Percentiles rank a stretch among this genome's conserved stretches.
Conservation (phyloP, 64 coral and sea anemone genomes). For the Actinia equina region DNA sequence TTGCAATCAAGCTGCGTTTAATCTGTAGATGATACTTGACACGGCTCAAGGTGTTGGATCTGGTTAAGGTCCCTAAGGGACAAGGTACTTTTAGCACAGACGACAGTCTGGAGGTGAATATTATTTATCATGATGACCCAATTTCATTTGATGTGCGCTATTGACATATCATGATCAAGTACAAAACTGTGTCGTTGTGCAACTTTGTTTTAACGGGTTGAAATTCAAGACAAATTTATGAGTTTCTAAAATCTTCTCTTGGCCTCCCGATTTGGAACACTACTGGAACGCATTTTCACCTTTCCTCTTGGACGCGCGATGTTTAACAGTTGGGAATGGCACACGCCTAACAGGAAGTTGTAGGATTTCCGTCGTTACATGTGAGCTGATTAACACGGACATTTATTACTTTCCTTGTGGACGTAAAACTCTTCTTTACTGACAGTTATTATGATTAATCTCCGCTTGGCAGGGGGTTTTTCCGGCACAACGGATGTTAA, state of each 20-base stretch:
- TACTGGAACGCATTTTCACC: no score
- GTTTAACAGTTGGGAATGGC: background rate
- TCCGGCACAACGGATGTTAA: background rate
- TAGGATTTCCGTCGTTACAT: background rate
- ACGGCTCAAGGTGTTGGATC: no score
- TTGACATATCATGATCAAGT: no score
- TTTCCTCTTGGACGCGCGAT: background rate
- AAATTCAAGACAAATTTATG: background rate
- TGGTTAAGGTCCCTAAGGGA: no score
- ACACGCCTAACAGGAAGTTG: background rate
- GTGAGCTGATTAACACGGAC: background rate
- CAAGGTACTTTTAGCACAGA: no score
- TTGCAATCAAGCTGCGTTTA: background rate
- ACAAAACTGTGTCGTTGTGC: no score
- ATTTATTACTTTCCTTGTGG: background rate
- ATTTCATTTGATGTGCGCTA: no score
- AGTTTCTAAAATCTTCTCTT: background rate
- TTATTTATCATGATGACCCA: no score
- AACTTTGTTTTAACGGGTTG: background rate
- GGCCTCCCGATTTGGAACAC: background rate
- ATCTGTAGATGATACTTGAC: background rate
- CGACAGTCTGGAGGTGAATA: no score
- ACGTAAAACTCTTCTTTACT: background rate
- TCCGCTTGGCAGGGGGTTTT: background rate
- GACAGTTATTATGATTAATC: conserved; percentile 4